phyloP scores from a whole-genome alignment of 2,888 invertebrate genomes.

The Halictus ligatus region DNA sequence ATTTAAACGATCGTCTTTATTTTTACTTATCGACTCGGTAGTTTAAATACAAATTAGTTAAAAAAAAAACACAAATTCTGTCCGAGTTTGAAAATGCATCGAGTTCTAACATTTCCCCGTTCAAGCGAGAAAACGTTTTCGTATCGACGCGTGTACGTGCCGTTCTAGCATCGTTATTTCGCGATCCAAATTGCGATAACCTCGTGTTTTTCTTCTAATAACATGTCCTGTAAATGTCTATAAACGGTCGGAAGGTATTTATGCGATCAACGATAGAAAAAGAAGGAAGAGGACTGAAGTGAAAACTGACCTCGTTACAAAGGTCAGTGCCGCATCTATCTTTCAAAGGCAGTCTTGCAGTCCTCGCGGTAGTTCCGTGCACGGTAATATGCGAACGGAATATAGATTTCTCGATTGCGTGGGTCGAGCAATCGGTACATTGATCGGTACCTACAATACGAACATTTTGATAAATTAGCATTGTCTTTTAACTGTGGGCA shows the following conservation, averaged over 20 bases:
- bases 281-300: not conserved
- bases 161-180: constrained; percentile 29
- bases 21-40: not conserved
- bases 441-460: constrained; percentile 75
- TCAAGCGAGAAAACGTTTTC: constrained; percentile 38
- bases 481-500: constrained; percentile 25
- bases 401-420: constrained; percentile 76
- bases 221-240: constrained; percentile 19
- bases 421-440: constrained; percentile 73
- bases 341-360: constrained; percentile 77
- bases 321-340: constrained; percentile 19
- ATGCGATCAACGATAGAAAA: constrained; percentile 25
- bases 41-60: constrained; percentile 9
- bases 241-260: constrained; percentile 24
- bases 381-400: constrained; percentile 69
- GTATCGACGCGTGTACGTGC: constrained; percentile 27
- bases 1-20: constrained; percentile 3
- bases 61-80: not conserved
- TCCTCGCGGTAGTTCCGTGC: constrained; percentile 76
- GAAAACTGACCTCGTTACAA: constrained; percentile 23
- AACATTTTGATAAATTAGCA: constrained; percentile 35
- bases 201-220: constrained; percentile 17
- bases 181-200: constrained; percentile 10
- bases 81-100: constrained; percentile 27
- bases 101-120: constrained; percentile 36